A percentile compares a stretch with the other conserved stretches of the same genome.
Evolutionary conservation across 2,888 invertebrate genomes (phyloP).

Genomic region (Charanyca ferruginea): DNA sequence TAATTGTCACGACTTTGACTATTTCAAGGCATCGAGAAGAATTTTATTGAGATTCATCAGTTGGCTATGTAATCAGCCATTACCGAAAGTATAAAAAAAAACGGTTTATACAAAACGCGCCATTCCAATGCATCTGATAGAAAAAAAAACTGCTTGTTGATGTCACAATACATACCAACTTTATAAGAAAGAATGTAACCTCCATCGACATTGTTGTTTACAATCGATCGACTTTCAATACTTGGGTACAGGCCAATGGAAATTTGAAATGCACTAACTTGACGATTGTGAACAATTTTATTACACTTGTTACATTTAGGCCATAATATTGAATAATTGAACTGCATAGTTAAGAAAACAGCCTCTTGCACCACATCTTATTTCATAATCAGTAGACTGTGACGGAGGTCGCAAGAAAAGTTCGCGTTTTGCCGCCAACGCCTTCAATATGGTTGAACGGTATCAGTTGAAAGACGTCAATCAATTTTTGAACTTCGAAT

Average conservation of each 20-base stretch:
- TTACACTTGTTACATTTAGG: constrained; percentile 49
- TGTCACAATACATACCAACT: not conserved
- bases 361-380: constrained; percentile 57
- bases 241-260: constrained; percentile 7
- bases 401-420: constrained; percentile 58
- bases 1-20: not conserved
- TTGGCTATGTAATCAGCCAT: constrained; percentile 8
- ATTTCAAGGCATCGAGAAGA: constrained; percentile 17
- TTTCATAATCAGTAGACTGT: constrained; percentile 60
- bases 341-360: constrained; percentile 39
- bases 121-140: not conserved
- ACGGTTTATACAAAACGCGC: not conserved
- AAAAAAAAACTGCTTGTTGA: not conserved
- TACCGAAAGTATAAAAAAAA: not conserved
- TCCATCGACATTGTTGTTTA: constrained; percentile 1
- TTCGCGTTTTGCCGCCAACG: constrained; percentile 33
- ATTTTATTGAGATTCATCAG: not conserved
- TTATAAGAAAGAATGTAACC: not conserved
- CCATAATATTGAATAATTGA: constrained; percentile 47
- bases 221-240: not conserved
- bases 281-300: constrained; percentile 29
- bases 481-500: constrained; percentile 30
- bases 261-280: not conserved
- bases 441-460: constrained; percentile 34
- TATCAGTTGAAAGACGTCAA: constrained; percentile 45